Conservation (phyloP, 2,797 vertebrate genomes). For the Mastacembelus armatus region DNA sequence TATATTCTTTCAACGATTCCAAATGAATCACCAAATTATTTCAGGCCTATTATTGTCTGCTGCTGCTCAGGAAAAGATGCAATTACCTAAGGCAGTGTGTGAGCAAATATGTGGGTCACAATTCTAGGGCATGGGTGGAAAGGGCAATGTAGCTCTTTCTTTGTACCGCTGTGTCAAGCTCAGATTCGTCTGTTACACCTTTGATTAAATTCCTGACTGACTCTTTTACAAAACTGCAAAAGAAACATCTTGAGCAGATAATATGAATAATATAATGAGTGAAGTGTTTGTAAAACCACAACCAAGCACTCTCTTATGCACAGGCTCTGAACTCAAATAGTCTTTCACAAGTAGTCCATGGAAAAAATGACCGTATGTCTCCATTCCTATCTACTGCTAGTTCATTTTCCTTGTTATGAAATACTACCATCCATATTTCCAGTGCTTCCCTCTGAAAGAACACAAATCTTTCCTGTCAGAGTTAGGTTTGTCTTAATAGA, state of each 20-base stretch:
- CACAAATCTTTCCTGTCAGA: slow-evolving; percentile 28
- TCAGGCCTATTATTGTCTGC: slow-evolving; percentile 66
- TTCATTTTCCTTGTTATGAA: slow-evolving; percentile 74
- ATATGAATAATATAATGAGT: slow-evolving; percentile 24
- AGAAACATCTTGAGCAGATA: slow-evolving; percentile 24
- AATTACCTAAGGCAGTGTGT: slow-evolving; percentile 76
- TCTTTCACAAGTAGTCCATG: slow-evolving; percentile 56
- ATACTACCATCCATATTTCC: slow-evolving; percentile 52
- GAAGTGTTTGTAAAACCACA: slow-evolving; percentile 47
- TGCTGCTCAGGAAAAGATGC: slow-evolving; percentile 64
- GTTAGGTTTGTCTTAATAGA: slow-evolving; percentile 15
- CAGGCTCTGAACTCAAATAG: slow-evolving; percentile 54
- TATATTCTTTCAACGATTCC: slow-evolving; percentile 62
- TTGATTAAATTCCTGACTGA: slow-evolving; percentile 46
- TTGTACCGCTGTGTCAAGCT: slow-evolving; percentile 51
- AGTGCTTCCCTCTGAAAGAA: slow-evolving; percentile 46
- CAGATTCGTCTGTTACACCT: slow-evolving; percentile 45
- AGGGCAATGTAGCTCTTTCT: slow-evolving; percentile 68
- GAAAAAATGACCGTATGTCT: slow-evolving; percentile 79
- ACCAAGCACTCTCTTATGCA: slow-evolving; percentile 33
- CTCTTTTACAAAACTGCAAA: slow-evolving; percentile 11
- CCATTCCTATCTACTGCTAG: slow-evolving; percentile 75
- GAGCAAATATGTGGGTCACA: slow-evolving; percentile 80
- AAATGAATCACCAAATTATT: slow-evolving; percentile 70
- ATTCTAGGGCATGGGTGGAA: slow-evolving; percentile 79